These are phyloP conservation scores for Plutella xylostella DNA, from an alignment of 2,888 invertebrate genomes.

Conservation along the genomic window DNA sequence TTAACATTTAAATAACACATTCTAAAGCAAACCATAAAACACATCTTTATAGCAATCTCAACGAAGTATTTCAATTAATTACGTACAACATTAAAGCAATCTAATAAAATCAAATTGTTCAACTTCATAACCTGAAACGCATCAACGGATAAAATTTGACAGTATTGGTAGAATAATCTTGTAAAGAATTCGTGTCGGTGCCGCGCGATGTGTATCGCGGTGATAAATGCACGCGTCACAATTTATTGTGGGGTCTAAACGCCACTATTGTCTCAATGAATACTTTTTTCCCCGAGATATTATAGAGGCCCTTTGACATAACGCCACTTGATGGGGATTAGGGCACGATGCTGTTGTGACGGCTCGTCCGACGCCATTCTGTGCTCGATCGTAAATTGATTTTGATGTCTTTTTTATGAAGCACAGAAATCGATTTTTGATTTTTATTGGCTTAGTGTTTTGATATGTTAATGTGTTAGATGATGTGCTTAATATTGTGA, in stretches of 20 bases:
- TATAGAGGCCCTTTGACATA: conserved; percentile 55
- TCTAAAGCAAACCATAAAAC: too few relatives aligned
- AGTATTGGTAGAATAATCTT: conserved; percentile 43
- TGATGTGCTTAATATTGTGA: background rate
- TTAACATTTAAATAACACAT: too few relatives aligned
- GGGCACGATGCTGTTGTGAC: conserved; percentile 40
- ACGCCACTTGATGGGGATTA: conserved; percentile 58
- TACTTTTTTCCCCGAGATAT: conserved; percentile 64
- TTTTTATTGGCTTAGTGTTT: conserved; percentile 48
- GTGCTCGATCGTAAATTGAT: conserved; percentile 52
- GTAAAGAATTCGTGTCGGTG: conserved; percentile 46
- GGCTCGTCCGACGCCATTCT: conserved; percentile 30
- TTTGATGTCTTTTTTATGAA: conserved; percentile 57
- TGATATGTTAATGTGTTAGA: conserved; percentile 50
- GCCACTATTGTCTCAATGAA: conserved; percentile 68
- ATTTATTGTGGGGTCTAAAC: conserved; percentile 57
- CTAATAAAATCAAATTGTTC: too few relatives aligned
- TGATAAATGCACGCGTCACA: conserved; percentile 66
- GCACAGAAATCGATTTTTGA: conserved; percentile 51
- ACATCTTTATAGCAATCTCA: too few relatives aligned
- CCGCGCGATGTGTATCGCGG: conserved; percentile 53
- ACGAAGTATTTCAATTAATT: too few relatives aligned
- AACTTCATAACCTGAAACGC: too few relatives aligned
- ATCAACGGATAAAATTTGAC: too few relatives aligned
- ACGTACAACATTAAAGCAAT: too few relatives aligned